Conservation (phyloP, 1,140 invertebrate species). For the Glossosoma conforme region DNA sequence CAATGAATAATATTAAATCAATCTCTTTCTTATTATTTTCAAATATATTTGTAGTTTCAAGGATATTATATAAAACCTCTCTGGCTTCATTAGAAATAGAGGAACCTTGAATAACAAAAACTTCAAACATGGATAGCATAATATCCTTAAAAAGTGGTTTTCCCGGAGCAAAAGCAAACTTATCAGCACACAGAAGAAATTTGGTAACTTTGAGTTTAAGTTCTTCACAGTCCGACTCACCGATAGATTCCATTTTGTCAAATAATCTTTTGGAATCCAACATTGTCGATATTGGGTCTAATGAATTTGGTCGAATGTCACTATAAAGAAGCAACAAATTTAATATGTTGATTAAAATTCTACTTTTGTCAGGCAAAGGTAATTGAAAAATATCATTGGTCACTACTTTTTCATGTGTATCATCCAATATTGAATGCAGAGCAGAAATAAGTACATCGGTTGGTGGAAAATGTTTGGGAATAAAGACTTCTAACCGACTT, state of each 20-base stretch:
- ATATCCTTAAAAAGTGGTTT: constrained; percentile 55
- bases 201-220: constrained; percentile 63
- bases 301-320: constrained; percentile 49
- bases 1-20: constrained; percentile 59
- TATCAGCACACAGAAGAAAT: constrained; percentile 56
- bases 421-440: constrained; percentile 49
- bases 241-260: constrained; percentile 38
- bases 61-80: constrained; percentile 48
- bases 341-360: constrained; percentile 48
- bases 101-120: constrained; percentile 48
- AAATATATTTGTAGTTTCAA: constrained; percentile 59
- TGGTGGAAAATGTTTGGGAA: constrained; percentile 50
- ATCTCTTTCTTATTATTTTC: constrained; percentile 58
- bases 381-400: constrained; percentile 36
- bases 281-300: constrained; percentile 45
- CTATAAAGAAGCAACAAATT: constrained; percentile 53
- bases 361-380: constrained; percentile 35
- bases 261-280: constrained; percentile 48
- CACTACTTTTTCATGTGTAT: constrained; percentile 31
- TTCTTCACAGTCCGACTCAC: constrained; percentile 39
- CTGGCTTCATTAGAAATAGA: constrained; percentile 42
- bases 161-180: constrained; percentile 50
- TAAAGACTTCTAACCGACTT: constrained; percentile 43
- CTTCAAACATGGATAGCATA: constrained; percentile 53
- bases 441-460: constrained; percentile 46